Conservation (phyloP, 1,140 invertebrate genomes). For the Notospermus geniculatus region DNA sequence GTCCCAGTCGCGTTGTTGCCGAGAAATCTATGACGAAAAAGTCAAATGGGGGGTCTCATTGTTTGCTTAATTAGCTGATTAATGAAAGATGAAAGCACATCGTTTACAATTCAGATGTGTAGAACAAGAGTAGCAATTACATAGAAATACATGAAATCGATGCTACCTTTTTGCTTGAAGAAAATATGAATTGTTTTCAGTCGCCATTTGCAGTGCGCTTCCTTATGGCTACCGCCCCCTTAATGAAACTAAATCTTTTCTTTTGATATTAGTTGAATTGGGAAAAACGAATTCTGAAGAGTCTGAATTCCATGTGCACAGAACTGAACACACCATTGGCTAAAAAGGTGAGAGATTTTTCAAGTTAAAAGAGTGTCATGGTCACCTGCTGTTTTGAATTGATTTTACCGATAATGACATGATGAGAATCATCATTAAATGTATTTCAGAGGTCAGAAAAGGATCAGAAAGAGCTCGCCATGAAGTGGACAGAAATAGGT, state of each 20-base stretch:
- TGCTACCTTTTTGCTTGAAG: too few species aligned
- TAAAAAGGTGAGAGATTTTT: conserved; percentile 43
- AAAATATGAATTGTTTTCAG: too few species aligned
- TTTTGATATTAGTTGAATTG: conserved; percentile 59
- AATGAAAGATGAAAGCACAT: too few species aligned
- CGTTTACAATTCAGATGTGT: too few species aligned
- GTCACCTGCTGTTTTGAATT: neutral
- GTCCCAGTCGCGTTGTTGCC: too few species aligned
- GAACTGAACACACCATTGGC: conserved; percentile 69
- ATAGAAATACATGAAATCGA: too few species aligned
- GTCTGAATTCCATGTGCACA: conserved; percentile 89
- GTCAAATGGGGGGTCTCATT: too few species aligned
- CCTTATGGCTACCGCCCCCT: too few species aligned
- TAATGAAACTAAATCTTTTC: neutral
- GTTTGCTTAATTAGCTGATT: too few species aligned
- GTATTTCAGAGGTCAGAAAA: conserved; percentile 64
- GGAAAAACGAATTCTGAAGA: conserved; percentile 92
- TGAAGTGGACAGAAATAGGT: conserved; percentile 90
- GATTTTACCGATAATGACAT: neutral
- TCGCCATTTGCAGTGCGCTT: too few species aligned
- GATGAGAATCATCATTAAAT: neutral
- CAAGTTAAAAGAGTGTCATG: neutral
- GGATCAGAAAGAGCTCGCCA: conserved; percentile 77
- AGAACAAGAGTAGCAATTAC: too few species aligned
- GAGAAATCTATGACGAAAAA: too few species aligned